These are phyloP conservation scores for Osmerus eperlanus DNA, from an alignment of 2,113 vertebrate species.

Conservation along the genomic window DNA sequence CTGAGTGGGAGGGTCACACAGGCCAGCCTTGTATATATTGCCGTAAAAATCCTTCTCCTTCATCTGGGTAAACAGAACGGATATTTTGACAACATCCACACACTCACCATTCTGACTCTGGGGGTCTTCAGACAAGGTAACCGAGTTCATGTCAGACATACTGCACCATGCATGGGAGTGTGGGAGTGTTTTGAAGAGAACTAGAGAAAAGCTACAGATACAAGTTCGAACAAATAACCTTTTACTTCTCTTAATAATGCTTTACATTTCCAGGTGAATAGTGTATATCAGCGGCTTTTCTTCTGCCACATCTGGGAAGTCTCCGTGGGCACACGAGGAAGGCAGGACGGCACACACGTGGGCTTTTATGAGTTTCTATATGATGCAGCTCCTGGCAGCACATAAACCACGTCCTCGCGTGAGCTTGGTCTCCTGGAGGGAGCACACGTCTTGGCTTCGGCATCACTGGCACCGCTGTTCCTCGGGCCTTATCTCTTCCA, in stretches of 20 bases:
- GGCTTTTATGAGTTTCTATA: slow-evolving; percentile 14
- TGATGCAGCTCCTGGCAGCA: not conserved
- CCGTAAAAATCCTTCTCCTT: slow-evolving; percentile 54
- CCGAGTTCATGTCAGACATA: slow-evolving; percentile 12
- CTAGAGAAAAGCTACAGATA: no score
- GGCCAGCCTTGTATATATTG: slow-evolving; percentile 66
- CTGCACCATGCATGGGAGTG: no score
- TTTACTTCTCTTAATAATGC: no score
- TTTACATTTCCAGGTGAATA: not conserved
- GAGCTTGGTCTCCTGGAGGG: slow-evolving; percentile 9
- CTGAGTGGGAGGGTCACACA: slow-evolving; percentile 71
- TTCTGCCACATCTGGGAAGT: not conserved
- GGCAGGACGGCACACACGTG: not conserved
- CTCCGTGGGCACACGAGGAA: not conserved
- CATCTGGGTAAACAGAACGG: slow-evolving; percentile 51
- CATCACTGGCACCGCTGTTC: slow-evolving; percentile 24
- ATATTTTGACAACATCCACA: slow-evolving; percentile 31
- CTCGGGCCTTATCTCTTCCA: slow-evolving; percentile 26
- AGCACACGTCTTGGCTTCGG: slow-evolving; percentile 18
- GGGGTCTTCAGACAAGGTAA: slow-evolving; percentile 59
- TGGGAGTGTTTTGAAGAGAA: no score
- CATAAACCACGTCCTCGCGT: slow-evolving; percentile 30
- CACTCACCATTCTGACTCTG: slow-evolving; percentile 17
- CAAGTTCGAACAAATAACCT: no score
- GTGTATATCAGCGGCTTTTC: not conserved